These are phyloP conservation scores for Drosophila repletoides DNA, from an alignment of 1,140 invertebrate genomes.

Conservation along the genomic window DNA sequence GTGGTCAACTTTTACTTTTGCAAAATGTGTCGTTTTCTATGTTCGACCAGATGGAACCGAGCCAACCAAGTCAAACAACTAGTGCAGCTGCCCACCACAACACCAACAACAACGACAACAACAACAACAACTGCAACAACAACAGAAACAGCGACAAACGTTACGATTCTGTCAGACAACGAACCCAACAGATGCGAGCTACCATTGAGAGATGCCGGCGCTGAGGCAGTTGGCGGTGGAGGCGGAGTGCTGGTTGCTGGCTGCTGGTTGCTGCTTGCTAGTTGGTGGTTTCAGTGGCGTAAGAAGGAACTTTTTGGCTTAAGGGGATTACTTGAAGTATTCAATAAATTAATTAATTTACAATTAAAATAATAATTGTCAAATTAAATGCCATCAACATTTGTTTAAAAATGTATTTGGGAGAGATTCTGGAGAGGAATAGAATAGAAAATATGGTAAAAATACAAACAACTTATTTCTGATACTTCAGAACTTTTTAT, in stretches of 20 bases:
- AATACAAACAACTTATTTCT: too few species aligned
- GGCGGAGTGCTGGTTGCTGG: slow-evolving; percentile 4
- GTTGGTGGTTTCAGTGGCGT: background rate
- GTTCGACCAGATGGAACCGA: slow-evolving; percentile 71
- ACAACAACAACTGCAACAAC: slow-evolving; percentile 1
- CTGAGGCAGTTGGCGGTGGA: slow-evolving; percentile 10
- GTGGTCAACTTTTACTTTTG: slow-evolving; percentile 49
- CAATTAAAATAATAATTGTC: too few species aligned
- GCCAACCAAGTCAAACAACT: slow-evolving; percentile 35
- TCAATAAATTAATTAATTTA: too few species aligned
- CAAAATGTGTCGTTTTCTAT: slow-evolving; percentile 67
- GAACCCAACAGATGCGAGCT: slow-evolving; percentile 52
- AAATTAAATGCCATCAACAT: too few species aligned
- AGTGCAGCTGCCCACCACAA: slow-evolving; percentile 58
- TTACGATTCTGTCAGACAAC: slow-evolving; percentile 68
- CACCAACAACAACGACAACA: background rate
- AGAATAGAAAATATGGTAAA: too few species aligned
- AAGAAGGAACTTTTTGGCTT: background rate
- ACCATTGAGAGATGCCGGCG: slow-evolving; percentile 45
- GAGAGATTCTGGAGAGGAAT: too few species aligned
- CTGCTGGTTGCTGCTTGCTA: background rate
- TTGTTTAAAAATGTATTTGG: too few species aligned
- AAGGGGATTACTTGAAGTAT: too few species aligned
- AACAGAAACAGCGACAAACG: slow-evolving; percentile 31
- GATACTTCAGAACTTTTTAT: too few species aligned